Evolutionary conservation across 2,113 vertebrate species (phyloP), one percentile per base, ranked within the genome.

Genomic region (Hyla sarda): DNA sequence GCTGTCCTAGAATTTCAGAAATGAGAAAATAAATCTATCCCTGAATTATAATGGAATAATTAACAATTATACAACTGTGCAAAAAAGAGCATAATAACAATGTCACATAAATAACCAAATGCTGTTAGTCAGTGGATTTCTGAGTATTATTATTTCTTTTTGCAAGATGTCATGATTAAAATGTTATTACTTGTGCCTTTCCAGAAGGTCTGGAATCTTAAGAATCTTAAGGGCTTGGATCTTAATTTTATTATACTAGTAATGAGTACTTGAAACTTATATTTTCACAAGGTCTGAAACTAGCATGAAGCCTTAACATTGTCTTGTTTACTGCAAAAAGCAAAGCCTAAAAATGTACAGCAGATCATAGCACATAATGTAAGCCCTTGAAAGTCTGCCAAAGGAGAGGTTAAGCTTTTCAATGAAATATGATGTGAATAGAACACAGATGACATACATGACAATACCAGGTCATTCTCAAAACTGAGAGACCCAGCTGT

Each of bases 1-100:
- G 16, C 77, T 74, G 52, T 25, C 67, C 67, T 73, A 72, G 67
- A 62, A 56, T 47, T 73, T 56, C 45, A 14, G 52, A 74, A 87
- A 87, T 74, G 17, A 87, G 52, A 52, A 60, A 74, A 82, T 87
- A 58, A 74, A 82, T 87, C 78, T 82, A 28, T 12, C 0, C 14
- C 50, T 62, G 77, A 87, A 82, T 82, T 54, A 82, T 74, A 74
- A 56, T 71, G 23, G 69, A 74, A 82, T 87, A 87, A 87, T 82
- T 82, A 82, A 52, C 85, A 82, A 81, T 87, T 74, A 82, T 69
- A 72, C 77, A 87, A 82, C 37, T 60, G 65, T 37, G 41, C 47
- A 45, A 73, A 60, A 76, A 62, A 56, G 25, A 82, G 73, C 71
- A 80, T 73, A 86, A 73, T 73, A 32, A 86, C 37, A 73, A 37